Evolutionary conservation across 2,888 invertebrate genomes (phyloP).

Genomic region (Gibbula magus): DNA sequence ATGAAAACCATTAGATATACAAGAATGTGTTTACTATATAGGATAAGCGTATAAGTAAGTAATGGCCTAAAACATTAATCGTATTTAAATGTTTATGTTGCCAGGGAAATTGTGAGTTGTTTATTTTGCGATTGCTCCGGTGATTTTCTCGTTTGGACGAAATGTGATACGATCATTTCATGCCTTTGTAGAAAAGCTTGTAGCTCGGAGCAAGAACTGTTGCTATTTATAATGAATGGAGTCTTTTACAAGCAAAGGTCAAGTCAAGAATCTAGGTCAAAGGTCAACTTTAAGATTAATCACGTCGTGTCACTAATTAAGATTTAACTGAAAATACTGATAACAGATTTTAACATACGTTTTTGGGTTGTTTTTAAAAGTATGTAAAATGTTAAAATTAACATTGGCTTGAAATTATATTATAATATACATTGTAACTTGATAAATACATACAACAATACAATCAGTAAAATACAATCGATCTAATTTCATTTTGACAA

Average conservation of each 20-base stretch:
- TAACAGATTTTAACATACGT: neutral
- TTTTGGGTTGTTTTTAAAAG: too few relatives aligned
- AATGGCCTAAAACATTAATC: too few relatives aligned
- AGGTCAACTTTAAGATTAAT: constrained; percentile 15
- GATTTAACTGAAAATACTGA: neutral
- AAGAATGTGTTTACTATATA: too few relatives aligned
- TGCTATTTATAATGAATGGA: constrained; percentile 2
- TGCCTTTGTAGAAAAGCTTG: neutral
- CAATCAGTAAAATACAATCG: too few relatives aligned
- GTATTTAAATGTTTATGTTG: neutral
- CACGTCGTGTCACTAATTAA: neutral
- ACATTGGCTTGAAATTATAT: too few relatives aligned
- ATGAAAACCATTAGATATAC: too few relatives aligned
- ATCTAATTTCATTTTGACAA: too few relatives aligned
- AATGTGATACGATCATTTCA: constrained; percentile 2
- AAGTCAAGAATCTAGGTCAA: neutral
- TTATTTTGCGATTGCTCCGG: neutral
- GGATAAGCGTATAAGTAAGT: too few relatives aligned
- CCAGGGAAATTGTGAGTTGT: neutral
- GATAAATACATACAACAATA: too few relatives aligned
- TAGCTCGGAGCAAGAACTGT: neutral
- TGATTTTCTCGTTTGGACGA: constrained; percentile 2
- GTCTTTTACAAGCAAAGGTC: neutral
- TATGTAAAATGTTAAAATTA: too few relatives aligned
- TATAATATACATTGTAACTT: too few relatives aligned